Evolutionary conservation across 2,113 vertebrate genomes (phyloP), one percentile per base, ranked within the genome.

Genomic region (Epinephelus lanceolatus): DNA sequence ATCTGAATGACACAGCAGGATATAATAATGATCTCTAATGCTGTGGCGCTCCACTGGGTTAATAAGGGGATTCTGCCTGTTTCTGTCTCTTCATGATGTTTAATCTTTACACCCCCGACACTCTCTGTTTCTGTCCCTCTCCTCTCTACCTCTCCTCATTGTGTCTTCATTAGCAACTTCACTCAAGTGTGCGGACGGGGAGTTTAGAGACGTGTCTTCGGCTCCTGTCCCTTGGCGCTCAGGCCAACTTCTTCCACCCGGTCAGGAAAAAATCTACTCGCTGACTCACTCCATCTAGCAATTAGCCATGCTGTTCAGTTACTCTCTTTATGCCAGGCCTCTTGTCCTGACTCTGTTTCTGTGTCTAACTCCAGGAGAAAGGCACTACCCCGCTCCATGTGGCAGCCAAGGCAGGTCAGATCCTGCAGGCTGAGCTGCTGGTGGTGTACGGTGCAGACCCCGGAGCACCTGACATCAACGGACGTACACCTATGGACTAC

Each of bases 191-290:
- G 81, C 93, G 98, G 89, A 99, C 98, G 0, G 98, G 98, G 83
- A 99, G 98, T 94, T 94, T 99, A 95, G 98, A 99, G 93, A 99
- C 98, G 11, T 99, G 98, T 95, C 94, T 99, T 86, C 96, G 98
- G 77, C 95, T 99, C 83, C 95, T 99, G 71, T 99, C 98, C 2
- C 96, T 99, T 66, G 98, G 98, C 0, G 98, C 98, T 47, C 98
- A 99, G 91, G 98, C 98, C 93, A 99, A 99, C 96, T 99, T 99
- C 95, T 99, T 99, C 94, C 98, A 99, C 88, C 98, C 98, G 91
- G 97, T 98, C 87, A 96, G 94, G 55, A 62, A 1, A 71, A 71
- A 66, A 79, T 59, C 49, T 70, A 27, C 67, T 79, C 10, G 1
- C 81, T 51, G 40, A 73, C 45, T 66, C 60, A 75, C 56, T 52